Evolutionary conservation across 2,888 invertebrate species (phyloP).

Genomic region (Trichogramma evanescens): DNA sequence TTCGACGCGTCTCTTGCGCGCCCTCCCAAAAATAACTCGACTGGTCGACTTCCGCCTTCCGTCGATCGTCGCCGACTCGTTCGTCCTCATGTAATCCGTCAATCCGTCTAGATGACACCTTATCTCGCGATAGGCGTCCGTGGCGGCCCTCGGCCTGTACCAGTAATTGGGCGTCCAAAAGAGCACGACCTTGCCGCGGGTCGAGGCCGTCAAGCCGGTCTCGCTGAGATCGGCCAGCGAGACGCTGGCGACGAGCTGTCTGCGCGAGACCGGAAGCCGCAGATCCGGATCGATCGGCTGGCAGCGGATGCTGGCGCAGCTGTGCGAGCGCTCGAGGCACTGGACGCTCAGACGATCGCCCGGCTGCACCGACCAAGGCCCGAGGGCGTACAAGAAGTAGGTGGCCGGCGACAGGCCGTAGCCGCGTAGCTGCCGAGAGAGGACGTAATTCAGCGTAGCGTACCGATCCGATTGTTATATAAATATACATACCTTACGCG

Average conservation of each 20-base stretch:
- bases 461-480: not conserved
- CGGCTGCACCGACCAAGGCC: slow-evolving; percentile 48
- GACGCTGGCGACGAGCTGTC: slow-evolving; percentile 47
- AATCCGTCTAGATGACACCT: slow-evolving; percentile 38
- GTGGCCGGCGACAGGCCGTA: slow-evolving; percentile 49
- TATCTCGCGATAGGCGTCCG: slow-evolving; percentile 46
- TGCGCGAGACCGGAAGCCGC: slow-evolving; percentile 45
- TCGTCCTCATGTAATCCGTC: no score
- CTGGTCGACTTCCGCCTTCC: no score
- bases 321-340: slow-evolving; percentile 42
- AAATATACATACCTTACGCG: not conserved
- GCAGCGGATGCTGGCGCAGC: slow-evolving; percentile 44
- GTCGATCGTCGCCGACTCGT: not conserved
- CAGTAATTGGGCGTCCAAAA: slow-evolving; percentile 56
- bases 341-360: slow-evolving; percentile 49
- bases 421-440: slow-evolving; percentile 41
- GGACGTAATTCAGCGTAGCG: not conserved
- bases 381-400: slow-evolving; percentile 50
- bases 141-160: slow-evolving; percentile 50
- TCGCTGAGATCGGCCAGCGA: slow-evolving; percentile 40
- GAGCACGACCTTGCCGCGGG: slow-evolving; percentile 42
- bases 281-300: slow-evolving; percentile 45
- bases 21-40: not conserved
- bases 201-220: slow-evolving; percentile 14
- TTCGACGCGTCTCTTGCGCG: not conserved